Evolutionary conservation across 2,113 vertebrate genomes (phyloP).

Genomic region (Hiodon alosoides): DNA sequence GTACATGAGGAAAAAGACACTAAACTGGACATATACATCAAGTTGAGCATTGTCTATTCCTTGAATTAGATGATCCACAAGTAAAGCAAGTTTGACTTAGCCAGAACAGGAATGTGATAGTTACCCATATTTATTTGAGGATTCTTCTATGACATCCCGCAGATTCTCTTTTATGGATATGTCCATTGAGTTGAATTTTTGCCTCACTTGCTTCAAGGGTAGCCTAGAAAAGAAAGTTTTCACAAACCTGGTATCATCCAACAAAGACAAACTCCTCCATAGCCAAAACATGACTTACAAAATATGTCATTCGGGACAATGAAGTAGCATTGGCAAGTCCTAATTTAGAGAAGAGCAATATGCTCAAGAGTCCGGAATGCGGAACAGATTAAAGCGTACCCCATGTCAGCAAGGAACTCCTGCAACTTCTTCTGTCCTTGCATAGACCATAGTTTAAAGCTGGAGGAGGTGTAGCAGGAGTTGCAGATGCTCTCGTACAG

Average conservation of each 20-base stretch:
- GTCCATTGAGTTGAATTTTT: constrained; percentile 96
- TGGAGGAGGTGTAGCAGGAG: constrained; percentile 83
- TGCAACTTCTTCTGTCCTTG: constrained; percentile 92
- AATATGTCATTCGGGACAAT: too few species aligned
- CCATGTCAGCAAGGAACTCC: constrained; percentile 95
- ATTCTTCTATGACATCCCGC: constrained; percentile 88
- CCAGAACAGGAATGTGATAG: neutral
- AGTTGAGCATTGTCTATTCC: neutral
- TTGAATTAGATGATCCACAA: neutral
- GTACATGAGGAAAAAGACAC: neutral
- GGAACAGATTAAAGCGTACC: constrained; percentile 58
- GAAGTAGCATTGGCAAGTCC: too few species aligned
- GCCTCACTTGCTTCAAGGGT: constrained; percentile 88
- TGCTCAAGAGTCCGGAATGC: neutral
- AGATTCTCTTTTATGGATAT: constrained; percentile 91
- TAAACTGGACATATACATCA: neutral
- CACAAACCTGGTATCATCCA: constrained; percentile 19
- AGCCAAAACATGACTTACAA: neutral
- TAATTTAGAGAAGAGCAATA: too few species aligned
- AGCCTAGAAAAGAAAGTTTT: constrained; percentile 58
- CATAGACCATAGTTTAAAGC: constrained; percentile 88
- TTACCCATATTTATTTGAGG: constrained; percentile 93
- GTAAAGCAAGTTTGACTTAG: neutral
- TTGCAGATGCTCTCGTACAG: constrained; percentile 92
- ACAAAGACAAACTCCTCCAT: neutral